A percentile compares a stretch with the other conserved stretches of the same genome.
Conservation (phyloP, 1,140 invertebrate genomes). For the Gonioctena quinquepunctata region DNA sequence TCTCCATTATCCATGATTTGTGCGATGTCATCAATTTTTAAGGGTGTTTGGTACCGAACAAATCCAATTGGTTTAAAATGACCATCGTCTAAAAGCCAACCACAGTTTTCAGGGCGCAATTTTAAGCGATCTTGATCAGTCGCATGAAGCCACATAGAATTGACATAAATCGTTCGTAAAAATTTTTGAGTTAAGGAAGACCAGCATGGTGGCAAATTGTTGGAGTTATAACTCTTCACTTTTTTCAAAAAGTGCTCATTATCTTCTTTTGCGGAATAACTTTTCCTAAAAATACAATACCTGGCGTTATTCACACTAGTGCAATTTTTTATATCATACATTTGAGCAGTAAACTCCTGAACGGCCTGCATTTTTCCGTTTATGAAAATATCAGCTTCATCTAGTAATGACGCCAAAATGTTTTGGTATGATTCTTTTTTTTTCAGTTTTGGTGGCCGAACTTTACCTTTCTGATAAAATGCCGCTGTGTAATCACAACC, state of each 20-base stretch:
- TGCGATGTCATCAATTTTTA: slow-evolving; percentile 11
- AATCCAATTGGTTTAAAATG: slow-evolving; percentile 18
- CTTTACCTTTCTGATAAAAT: slow-evolving; percentile 15
- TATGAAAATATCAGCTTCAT: slow-evolving; percentile 21
- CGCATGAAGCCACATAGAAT: slow-evolving; percentile 19
- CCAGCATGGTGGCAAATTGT: slow-evolving; percentile 8
- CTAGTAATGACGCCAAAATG: slow-evolving; percentile 8
- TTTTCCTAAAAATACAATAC: slow-evolving; percentile 14
- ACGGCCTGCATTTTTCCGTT: slow-evolving; percentile 2
- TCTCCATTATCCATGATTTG: slow-evolving; percentile 6
- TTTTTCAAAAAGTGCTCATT: slow-evolving; percentile 14
- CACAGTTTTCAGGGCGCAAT: slow-evolving; percentile 15
- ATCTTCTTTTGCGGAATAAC: slow-evolving; percentile 10
- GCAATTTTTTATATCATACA: slow-evolving; percentile 13
- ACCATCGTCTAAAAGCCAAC: slow-evolving; percentile 14
- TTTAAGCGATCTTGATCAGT: slow-evolving; percentile 7
- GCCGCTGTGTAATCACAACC: slow-evolving; percentile 15
- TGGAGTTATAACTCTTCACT: slow-evolving; percentile 5
- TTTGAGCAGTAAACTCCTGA: not conserved
- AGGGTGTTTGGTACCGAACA: slow-evolving; percentile 9
- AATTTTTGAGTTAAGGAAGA: slow-evolving; percentile 1
- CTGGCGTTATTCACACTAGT: slow-evolving; percentile 11
- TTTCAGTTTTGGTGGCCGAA: not conserved
- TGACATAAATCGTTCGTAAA: slow-evolving; percentile 1
- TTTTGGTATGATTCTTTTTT: slow-evolving; percentile 16